Evolutionary conservation across 23 tunicate species (phyloP).

Genomic region (Corella eumyota): DNA sequence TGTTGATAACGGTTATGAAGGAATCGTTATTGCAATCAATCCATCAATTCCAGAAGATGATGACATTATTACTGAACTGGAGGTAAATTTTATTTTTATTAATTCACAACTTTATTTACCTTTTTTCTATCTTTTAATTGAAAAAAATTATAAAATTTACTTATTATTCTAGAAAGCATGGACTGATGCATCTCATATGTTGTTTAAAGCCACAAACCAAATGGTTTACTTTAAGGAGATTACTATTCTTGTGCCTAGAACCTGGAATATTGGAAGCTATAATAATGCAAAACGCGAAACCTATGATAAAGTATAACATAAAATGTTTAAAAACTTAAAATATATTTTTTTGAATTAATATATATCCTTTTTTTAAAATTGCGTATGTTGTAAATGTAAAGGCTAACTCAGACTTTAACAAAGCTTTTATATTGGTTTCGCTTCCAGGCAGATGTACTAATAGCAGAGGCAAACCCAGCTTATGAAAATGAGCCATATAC

Average conservation of each 20-base stretch:
- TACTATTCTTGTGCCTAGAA: conserved; percentile 2
- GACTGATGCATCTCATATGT: neutral
- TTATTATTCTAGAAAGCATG: neutral
- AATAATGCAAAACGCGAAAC: neutral
- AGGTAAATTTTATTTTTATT: no score
- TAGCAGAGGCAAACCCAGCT: conserved; percentile 28
- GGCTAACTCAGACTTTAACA: no score
- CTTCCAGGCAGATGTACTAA: conserved; percentile 28
- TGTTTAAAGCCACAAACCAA: conserved; percentile 1
- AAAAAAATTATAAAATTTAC: neutral
- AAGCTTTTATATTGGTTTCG: no score
- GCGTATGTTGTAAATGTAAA: no score
- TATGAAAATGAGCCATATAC: conserved; percentile 43
- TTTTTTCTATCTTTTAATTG: neutral
- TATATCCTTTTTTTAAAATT: no score
- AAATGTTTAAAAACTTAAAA: no score
- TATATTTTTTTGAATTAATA: no score
- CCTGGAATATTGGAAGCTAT: conserved; percentile 1
- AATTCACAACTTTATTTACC: no score
- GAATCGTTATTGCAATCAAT: no score
- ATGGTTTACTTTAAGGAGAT: neutral
- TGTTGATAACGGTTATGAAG: no score
- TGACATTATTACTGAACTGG: no score
- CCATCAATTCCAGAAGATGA: no score
- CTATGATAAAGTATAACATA: neutral